phyloP scores from a whole-genome alignment of 2,797 vertebrate genomes.

The Sciurus vulgaris region DNA sequence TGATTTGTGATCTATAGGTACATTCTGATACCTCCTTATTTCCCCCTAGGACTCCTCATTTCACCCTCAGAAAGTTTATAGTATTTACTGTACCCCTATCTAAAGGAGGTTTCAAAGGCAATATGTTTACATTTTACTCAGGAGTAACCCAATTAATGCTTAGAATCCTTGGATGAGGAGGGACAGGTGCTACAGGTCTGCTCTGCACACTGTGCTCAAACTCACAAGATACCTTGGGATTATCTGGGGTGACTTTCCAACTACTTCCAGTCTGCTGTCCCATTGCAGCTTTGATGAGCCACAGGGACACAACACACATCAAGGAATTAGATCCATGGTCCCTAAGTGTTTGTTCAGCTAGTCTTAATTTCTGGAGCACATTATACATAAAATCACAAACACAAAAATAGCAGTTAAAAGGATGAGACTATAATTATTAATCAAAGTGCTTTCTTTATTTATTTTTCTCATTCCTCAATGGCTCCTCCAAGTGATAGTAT shows the following conservation, averaged over 20 bases:
- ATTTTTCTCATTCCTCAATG: background rate
- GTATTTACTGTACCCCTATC: background rate
- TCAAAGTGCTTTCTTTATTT: background rate
- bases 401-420: conserved; percentile 12
- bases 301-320: background rate
- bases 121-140: background rate
- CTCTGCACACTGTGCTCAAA: no score
- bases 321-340: background rate
- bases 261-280: background rate
- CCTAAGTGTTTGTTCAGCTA: background rate
- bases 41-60: background rate
- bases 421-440: background rate
- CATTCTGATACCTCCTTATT: background rate
- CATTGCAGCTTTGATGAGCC: background rate
- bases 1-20: background rate
- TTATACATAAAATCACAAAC: background rate
- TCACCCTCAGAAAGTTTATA: background rate
- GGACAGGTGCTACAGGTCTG: background rate
- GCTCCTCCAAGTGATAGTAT: no score
- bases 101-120: conserved; percentile 21
- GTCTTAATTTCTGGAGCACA: conserved; percentile 36
- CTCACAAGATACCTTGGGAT: background rate
- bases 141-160: background rate
- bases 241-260: background rate
- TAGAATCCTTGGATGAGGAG: background rate